Evolutionary conservation across 1,140 invertebrate species (phyloP), one percentile per base, ranked within the genome.

Genomic region (Tetraneura akinire): DNA sequence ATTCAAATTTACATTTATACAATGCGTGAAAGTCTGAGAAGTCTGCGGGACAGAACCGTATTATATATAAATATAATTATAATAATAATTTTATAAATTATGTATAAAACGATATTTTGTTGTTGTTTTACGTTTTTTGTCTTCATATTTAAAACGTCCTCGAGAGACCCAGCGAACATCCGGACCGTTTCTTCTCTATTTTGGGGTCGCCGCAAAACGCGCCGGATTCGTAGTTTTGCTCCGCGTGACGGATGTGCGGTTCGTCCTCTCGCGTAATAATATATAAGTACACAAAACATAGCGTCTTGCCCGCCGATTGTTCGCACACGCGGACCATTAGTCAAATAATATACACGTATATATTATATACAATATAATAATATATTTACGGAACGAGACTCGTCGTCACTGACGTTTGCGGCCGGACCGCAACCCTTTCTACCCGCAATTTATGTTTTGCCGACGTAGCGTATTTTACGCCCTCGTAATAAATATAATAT

Each of bases 191-290:
- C 42, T 21, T 10, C 18, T 66, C 2, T 23, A n/a, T 42, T 68
- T 68, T 68, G n/a, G 29, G 18, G 32, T 37, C 32, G n/a, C n/a
- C n/a, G n/a, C n/a, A 37, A 37, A 37, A 37, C 32, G 3, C 32
- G 1, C 6, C 14, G 23, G 66, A 60, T 26, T 60, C 60, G 29
- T 32, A 62, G 60, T 62, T 62, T 62, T 18, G 60, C 16, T 9
- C n/a, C n/a, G n/a, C 32, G 32, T 62, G 60, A 62, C 29, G 26
- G 29, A 62, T 62, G 60, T 62, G 60, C 60, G 60, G 60, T 62
- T 32, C 26, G 29, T 9, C 8, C 29, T 10, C 26, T 4, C 32
- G 26, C 29, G 26, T 47, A 47, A 37, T 47, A 47, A n/a, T 47
- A 10, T 47, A n/a, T n/a, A n/a, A n/a, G n/a, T n/a, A n/a, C n/a